Base-by-base conservation (phyloP, 2,888 invertebrate species). In the Dexiosoma caninum region DNA sequence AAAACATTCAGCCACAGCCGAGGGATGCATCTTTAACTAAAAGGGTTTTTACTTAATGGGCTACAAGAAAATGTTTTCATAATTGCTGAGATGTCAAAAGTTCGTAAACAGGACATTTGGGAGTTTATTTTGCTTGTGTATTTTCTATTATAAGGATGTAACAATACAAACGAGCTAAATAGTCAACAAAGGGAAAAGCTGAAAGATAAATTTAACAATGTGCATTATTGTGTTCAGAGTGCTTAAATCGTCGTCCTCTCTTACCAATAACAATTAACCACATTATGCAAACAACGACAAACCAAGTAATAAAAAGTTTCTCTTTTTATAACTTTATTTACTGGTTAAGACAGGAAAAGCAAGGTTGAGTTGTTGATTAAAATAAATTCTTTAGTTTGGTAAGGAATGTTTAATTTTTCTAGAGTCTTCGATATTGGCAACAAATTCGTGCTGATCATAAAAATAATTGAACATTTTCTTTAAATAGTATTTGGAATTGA, bases 51-150 rank as follows among this genome's bases (percentile, higher is more conserved):
- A 32, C n/a, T 42, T 60, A 78, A 70, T 70, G 62, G n/a, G 77
- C 16, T 64, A 46, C 42, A 57, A 77, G 77, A 72, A 81, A 77
- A 77, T 81, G 72, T 74, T 79, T 74, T 75, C 78, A 66, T 83
- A 83, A 83, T 83, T 83, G 83, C 83, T 76, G 23, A 78, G 76
- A 82, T 83, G 83, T 83, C 83, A 82, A 81, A 83, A 83, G 81
- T 82, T 78, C 62, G 72, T 64, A 44, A 55, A 69, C 77, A 81
- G 77, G 81, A 81, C 81, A 69, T 81, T 81, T 77, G 81, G 81
- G 81, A 81, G 67, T 77, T 81, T 51, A 60, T 53, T 19, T 44
- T 42, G 6, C n/a, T 12, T 44, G 30, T 12, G 12, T 42, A 35
- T 16, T 44, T 53, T 35, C 23, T 35, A 53, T 72, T 55, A 14